Base-by-base conservation (phyloP, 2,797 vertebrate species). In the Pelobates cultripes region DNA sequence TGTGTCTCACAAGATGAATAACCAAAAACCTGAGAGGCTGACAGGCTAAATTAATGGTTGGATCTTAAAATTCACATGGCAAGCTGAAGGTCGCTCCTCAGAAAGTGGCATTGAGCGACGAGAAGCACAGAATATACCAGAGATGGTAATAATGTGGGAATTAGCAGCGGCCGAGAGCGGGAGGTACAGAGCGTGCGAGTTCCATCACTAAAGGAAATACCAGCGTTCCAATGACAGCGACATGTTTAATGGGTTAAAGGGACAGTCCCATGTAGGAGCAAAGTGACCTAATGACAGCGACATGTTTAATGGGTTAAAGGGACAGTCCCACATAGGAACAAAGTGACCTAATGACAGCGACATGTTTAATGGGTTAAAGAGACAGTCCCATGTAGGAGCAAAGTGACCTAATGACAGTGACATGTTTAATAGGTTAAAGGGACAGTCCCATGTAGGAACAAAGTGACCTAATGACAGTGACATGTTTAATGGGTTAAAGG, bases 41-140 rank as follows among this genome's bases (percentile, higher is more conserved):
- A 78, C 81, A 78, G 70, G 45, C 15, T 47, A 78, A 83, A 83
- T 83, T 60, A 83, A 83, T 83, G 75, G 81, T n/a, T 78, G 70
- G 70, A 70, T 68, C 70, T 83, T 83, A 83, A 83, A 78, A 83
- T 83, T 83, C 81, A 83, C 81, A 69, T 7, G 28, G 75, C 43
- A 74, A 73, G 70, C 70, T 83, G 75, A 83, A 83, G 81, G 81
- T 83, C 81, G 77, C 75, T 73, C 47, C 70, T 73, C 67, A 28
- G 61, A 68, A 78, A 73, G 61, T 66, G 70, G 69, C 61, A 73
- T 64, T 77, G 60, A 77, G 55, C 77, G 68, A 82, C 51, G 53
- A 82, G 68, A 71, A 68, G 80, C 70, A 41, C 80, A 14, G 51
- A 78, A 73, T 45, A 10, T 47, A 61, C 61, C 61, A 47, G 70